Evolutionary conservation across 1,140 invertebrate genomes (phyloP), one percentile per base, ranked within the genome.

Genomic region (Thrips palmi): DNA sequence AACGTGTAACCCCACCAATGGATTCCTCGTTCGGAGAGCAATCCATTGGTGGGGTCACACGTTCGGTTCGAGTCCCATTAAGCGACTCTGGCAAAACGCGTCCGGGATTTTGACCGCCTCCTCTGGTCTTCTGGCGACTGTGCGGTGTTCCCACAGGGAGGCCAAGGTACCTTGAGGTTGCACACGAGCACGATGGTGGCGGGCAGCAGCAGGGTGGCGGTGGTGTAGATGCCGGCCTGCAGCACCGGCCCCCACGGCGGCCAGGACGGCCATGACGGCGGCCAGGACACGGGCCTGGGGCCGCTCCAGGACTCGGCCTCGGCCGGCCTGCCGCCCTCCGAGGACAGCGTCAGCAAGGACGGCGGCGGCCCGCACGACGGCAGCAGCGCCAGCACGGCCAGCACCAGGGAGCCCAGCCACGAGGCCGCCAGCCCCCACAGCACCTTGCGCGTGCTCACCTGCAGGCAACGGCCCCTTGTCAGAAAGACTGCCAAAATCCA

Each of bases 131-230:
- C n/a, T n/a, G n/a, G n/a, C n/a, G n/a, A n/a, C n/a, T n/a, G n/a
- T n/a, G n/a, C n/a, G n/a, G n/a, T n/a, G n/a, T 27, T 27, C 24
- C n/a, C 7, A 27, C 7, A 27, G 12, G 12, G 12, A 27, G 24
- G 7, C 5, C 8, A 6, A 5, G 20, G 46, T 48, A 66, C 63
- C 55, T 71, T 74, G 15, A 78, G 52, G 51, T 81, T 84, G 52
- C 77, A 81, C 17, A 70, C 59, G 2, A 78, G 64, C 14, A 83
- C 71, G 11, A 81, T 56, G 8, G 67, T 53, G 0, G 70, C 67
- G 3, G 80, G 80, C 18, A 82, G 47, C 0, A 74, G 51, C 12
- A 82, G 52, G 3, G 74, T 74, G 10, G 77, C 45, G 2, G 65
- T 50, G 3, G 70, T 67, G 52, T 80, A 81, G 10, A 72, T 40